Percentiles rank a stretch among this genome's conserved stretches.
Conservation (phyloP, 2,888 invertebrate species). For the Branchinecta sandiegonensis region DNA sequence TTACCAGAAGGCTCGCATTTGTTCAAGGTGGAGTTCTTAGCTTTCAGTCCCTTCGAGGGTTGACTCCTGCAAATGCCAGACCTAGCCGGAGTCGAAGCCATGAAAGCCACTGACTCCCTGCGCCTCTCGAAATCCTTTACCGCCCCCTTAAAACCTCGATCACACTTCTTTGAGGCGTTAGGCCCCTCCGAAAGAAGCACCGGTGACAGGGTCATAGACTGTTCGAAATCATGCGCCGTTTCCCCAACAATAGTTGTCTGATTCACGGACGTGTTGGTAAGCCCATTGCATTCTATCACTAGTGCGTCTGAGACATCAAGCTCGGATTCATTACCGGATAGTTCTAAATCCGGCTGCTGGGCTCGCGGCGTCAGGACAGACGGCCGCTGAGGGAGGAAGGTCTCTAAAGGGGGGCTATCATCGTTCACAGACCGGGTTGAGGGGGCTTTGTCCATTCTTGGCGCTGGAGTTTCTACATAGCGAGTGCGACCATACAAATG, state of each 20-base stretch:
- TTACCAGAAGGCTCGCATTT: too few relatives aligned
- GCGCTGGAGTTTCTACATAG: not conserved
- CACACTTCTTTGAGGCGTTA: too few relatives aligned
- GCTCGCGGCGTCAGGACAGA: not conserved
- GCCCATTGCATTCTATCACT: not conserved
- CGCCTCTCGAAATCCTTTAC: not conserved
- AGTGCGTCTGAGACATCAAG: too few relatives aligned
- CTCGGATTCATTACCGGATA: too few relatives aligned
- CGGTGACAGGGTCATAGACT: not conserved
- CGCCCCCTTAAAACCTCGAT: too few relatives aligned
- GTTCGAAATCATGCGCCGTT: not conserved
- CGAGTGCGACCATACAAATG: slow-evolving; percentile 3
- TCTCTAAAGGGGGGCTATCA: not conserved
- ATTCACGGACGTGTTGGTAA: not conserved
- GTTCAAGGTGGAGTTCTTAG: too few relatives aligned
- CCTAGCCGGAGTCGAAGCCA: not conserved
- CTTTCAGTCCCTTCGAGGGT: too few relatives aligned
- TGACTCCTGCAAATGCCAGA: too few relatives aligned
- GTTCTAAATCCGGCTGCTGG: too few relatives aligned
- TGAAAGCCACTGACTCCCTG: not conserved
- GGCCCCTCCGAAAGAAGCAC: not conserved
- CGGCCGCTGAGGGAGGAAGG: not conserved
- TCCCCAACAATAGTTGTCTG: not conserved
- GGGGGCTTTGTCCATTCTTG: not conserved
- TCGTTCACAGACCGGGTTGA: not conserved